Evolutionary conservation across 2,888 invertebrate species (phyloP), one percentile per base, ranked within the genome.

Genomic region (Dicyrtoma fusca): DNA sequence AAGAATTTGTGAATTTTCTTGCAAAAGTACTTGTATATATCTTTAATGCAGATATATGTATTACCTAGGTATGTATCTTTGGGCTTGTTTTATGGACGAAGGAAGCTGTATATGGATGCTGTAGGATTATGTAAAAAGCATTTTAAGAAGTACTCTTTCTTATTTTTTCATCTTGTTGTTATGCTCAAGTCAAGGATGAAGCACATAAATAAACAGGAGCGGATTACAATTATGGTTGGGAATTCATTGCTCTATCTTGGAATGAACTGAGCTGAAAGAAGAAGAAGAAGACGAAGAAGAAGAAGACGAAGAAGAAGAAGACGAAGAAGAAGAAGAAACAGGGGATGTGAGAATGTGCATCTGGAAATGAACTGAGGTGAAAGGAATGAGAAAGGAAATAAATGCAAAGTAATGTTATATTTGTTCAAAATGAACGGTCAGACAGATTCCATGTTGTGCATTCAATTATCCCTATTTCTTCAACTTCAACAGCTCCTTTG

Each of bases 381-480:
- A 44, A 49, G 59, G 44, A 65, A 11, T 11, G n/a, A 65, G 21
- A 34, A n/a, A 25, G 64, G 64, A 49, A 65, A 65, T 70, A 70
- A 71, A 71, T 65, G 71, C 71, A 72, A 65, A 53, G 71, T 66
- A 72, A 66, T 72, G 71, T 66, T 66, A 66, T 72, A 57, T 72
- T 72, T 72, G 49, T 53, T 63, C 42, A 66, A 61, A 72, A 66
- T 66, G 65, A 66, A 51, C 66, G 59, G 71, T 65, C 51, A 44
- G 44, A 17, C 26, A 14, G 17, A n/a, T 49, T 62, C 26, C 62
- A 62, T 62, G 62, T 45, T 62, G 62, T 13, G 55, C 21, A 13
- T 13, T 55, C 23, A 62, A 42, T 44, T 26, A 62, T n/a, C 26
- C 14, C 34, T 34, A 34, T 34, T 34, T 34, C 34, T 34, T 34